Evolutionary conservation across 1,140 invertebrate genomes (phyloP), one percentile per base, ranked within the genome.

Genomic region (Microvelia longipes): DNA sequence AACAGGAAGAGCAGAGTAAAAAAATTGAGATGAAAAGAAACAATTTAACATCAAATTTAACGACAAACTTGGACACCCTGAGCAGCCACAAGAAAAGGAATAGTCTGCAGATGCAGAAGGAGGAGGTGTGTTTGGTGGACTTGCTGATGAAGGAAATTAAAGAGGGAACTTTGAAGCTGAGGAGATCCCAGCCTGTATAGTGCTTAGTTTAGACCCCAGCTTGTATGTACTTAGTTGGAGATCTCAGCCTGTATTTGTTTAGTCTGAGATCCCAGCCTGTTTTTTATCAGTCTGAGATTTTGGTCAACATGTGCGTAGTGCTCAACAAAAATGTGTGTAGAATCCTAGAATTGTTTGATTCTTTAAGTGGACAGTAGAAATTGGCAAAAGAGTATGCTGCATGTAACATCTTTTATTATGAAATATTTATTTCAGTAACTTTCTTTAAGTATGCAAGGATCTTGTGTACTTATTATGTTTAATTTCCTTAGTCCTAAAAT

Each of bases 131-230:
- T 68, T 60, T 77, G 1, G 76, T 78, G 27, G 77, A 78, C 61
- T 70, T 74, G 28, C 71, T 78, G 1, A 71, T 78, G 73, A 67
- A 70, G 29, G 77, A 78, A 28, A 78, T 78, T 30, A 71, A 71
- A 27, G 72, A 74, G 60, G 77, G 77, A 25, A 73, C 73, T 15
- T 78, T 78, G 63, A 74, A 78, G 66, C 66, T 78, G n/a, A 73
- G 74, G 66, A 73, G 73, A 69, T 69, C 66, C n/a, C 25, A 28
- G 28, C 68, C 72, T 24, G 62, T 60, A n/a, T n/a, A n/a, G n/a
- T n/a, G n/a, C n/a, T n/a, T n/a, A n/a, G n/a, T n/a, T n/a, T n/a
- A 13, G 71, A 69, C 13, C 70, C 71, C 68, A 29, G 11, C 2
- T 69, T 35, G 63, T 60, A 60, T 60, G n/a, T 60, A n/a, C n/a